Evolutionary conservation across 2,113 vertebrate genomes (phyloP).

Genomic region (Dicerorhinus sumatrensis): DNA sequence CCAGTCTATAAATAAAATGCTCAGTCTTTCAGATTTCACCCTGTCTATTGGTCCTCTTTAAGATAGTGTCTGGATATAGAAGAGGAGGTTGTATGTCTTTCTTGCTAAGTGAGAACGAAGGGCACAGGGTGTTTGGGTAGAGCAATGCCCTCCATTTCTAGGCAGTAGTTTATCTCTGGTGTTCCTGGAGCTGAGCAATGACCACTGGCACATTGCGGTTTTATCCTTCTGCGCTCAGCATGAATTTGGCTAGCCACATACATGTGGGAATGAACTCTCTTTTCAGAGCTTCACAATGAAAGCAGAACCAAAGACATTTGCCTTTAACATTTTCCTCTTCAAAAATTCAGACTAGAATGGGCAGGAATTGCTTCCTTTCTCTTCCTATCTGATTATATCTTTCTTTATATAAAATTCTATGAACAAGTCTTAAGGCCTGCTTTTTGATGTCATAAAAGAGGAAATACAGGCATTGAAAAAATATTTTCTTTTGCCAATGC

Average conservation of each 20-base stretch:
- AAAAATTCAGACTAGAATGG: not conserved
- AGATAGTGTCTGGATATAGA: not conserved
- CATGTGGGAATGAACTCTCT: not conserved
- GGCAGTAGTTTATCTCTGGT: not conserved
- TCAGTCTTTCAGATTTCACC: not conserved
- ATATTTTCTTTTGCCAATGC: not conserved
- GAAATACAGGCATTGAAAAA: not conserved
- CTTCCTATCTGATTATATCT: not conserved
- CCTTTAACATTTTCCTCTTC: not conserved
- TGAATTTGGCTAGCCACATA: not conserved
- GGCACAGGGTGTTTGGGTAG: fast-evolving
- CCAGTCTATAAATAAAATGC: not conserved
- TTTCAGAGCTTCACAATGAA: not conserved
- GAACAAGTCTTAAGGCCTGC: not conserved
- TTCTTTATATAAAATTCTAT: not conserved
- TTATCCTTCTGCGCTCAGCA: not conserved
- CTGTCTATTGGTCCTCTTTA: not conserved
- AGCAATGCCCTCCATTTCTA: fast-evolving
- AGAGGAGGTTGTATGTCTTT: fast-evolving
- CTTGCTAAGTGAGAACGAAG: not conserved
- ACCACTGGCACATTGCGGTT: fast-evolving
- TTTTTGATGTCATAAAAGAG: not conserved
- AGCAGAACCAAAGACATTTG: not conserved
- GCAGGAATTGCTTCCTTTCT: not conserved
- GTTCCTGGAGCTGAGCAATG: fast-evolving